These are phyloP conservation scores for Poicephalus meyeri DNA, from an alignment of 2,113 vertebrate species.

Conservation along the genomic window DNA sequence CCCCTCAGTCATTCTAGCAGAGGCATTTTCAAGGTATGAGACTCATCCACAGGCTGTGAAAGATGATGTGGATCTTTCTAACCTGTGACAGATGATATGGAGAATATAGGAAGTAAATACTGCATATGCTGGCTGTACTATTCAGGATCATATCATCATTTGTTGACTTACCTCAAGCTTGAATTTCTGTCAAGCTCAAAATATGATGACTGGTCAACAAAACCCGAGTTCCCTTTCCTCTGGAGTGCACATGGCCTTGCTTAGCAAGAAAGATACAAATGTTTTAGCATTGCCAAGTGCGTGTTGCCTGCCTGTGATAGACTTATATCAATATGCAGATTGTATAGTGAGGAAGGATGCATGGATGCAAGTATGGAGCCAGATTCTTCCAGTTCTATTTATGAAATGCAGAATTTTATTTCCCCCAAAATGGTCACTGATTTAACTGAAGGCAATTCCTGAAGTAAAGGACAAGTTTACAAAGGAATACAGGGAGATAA, in stretches of 20 bases:
- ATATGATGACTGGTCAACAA: background rate
- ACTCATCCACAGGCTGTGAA: background rate
- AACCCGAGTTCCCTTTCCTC: background rate
- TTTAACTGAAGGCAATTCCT: background rate
- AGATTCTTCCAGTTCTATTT: background rate
- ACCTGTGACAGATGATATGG: background rate
- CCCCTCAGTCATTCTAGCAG: background rate
- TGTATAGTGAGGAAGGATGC: background rate
- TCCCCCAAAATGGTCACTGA: background rate
- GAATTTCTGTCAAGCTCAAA: background rate
- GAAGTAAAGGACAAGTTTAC: background rate
- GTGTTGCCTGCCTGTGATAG: background rate
- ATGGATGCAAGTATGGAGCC: background rate
- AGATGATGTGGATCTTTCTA: background rate
- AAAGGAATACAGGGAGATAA: background rate
- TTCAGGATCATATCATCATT: background rate
- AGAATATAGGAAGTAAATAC: background rate
- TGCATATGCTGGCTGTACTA: background rate
- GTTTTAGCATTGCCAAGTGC: background rate
- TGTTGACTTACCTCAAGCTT: background rate
- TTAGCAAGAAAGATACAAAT: background rate
- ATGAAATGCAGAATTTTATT: background rate
- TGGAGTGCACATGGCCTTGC: background rate
- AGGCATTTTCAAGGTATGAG: background rate
- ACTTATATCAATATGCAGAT: background rate